These are phyloP conservation scores for Allolobophora icterica DNA, from an alignment of 2,888 invertebrate genomes.

Conservation along the genomic window DNA sequence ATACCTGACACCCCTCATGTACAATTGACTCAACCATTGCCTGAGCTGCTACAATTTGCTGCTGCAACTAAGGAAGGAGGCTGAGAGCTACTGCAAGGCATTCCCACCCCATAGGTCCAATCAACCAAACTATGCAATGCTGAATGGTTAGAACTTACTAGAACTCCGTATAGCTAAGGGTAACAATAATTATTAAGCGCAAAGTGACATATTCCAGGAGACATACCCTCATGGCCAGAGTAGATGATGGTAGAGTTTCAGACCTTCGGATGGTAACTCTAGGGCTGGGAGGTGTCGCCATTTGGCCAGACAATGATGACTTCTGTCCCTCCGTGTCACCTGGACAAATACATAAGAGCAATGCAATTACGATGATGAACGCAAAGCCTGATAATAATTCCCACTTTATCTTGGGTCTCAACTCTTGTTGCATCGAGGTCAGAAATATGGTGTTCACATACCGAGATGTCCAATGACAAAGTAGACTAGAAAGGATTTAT, in stretches of 20 bases:
- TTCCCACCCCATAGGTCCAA: not conserved
- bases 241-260: not conserved
- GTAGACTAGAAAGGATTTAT: not conserved
- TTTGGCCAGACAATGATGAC: not conserved
- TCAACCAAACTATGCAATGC: not conserved
- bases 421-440: not conserved
- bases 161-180: not conserved
- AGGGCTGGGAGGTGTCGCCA: slow-evolving; percentile 9
- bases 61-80: not conserved
- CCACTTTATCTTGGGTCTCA: not conserved
- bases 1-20: not conserved
- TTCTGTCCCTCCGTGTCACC: not conserved
- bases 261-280: not conserved
- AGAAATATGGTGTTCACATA: not conserved
- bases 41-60: not conserved
- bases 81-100: not conserved
- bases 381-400: not conserved
- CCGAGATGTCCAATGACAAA: not conserved
- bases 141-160: not conserved
- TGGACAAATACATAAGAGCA: not conserved
- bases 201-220: not conserved
- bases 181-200: not conserved
- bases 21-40: not conserved
- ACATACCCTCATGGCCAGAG: not conserved
- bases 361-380: not conserved